Evolutionary conservation across 2,888 invertebrate genomes (phyloP).

Genomic region (Acanthopleura granulata): DNA sequence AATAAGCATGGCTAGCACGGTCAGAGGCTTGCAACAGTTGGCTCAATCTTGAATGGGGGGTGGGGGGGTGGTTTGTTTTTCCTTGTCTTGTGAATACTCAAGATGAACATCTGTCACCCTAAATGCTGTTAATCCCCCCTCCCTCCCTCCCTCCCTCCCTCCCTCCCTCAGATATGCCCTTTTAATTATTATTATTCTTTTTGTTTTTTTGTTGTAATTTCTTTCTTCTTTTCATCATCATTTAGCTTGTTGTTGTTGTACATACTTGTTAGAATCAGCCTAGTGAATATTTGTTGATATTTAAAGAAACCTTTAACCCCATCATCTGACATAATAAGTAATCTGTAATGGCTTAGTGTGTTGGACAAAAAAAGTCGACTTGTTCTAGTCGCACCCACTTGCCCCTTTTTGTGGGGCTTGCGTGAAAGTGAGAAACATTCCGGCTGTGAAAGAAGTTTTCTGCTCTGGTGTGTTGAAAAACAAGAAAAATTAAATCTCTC

Average conservation of each 20-base stretch:
- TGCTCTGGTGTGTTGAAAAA: no score
- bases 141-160: no score
- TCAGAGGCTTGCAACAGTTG: background rate
- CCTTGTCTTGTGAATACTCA: background rate
- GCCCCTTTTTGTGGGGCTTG: no score
- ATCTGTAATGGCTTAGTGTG: no score
- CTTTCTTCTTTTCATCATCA: background rate
- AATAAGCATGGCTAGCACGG: no score
- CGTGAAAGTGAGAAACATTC: no score
- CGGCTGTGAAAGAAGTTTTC: no score
- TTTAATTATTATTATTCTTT: background rate
- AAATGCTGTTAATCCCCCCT: no score
- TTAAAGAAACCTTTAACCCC: background rate
- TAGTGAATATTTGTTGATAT: background rate
- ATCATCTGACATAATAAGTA: background rate
- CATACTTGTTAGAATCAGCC: conserved; percentile 2
- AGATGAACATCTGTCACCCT: background rate
- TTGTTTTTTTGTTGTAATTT: background rate
- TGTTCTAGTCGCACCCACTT: no score
- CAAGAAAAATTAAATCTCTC: no score
- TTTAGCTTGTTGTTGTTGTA: conserved; percentile 1
- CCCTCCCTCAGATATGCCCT: no score
- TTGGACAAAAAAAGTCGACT: no score
- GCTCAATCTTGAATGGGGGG: background rate
- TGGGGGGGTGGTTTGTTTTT: background rate